These are phyloP conservation scores for Rhyacichthys aspro DNA, from an alignment of 2,797 vertebrate genomes.

Conservation along the genomic window DNA sequence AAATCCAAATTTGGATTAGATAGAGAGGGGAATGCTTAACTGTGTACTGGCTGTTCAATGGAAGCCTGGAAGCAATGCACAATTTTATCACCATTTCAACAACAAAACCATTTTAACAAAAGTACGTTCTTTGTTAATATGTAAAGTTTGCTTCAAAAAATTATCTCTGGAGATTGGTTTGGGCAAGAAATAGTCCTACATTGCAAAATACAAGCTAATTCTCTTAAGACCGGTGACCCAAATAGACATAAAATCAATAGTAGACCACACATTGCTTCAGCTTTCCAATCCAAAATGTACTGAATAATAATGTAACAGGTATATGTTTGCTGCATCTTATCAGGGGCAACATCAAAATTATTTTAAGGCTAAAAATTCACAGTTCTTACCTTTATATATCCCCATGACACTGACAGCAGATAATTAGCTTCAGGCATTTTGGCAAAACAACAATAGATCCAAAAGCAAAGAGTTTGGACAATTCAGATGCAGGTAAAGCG, in stretches of 20 bases:
- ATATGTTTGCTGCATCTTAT: too few species aligned
- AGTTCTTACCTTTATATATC: slow-evolving; percentile 97
- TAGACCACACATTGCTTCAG: background rate
- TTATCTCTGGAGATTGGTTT: too few species aligned
- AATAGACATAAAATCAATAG: slow-evolving; percentile 7
- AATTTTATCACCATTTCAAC: too few species aligned
- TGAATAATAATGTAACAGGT: slow-evolving; percentile 22
- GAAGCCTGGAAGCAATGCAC: too few species aligned
- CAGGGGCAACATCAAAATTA: background rate
- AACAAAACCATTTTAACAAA: too few species aligned
- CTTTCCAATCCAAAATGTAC: slow-evolving; percentile 11
- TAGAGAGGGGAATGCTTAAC: too few species aligned
- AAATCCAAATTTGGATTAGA: too few species aligned
- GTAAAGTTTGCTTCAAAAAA: too few species aligned
- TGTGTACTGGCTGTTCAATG: too few species aligned
- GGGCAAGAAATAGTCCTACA: background rate
- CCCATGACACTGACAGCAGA: slow-evolving; percentile 97
- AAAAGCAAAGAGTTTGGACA: slow-evolving; percentile 8
- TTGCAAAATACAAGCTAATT: slow-evolving; percentile 6
- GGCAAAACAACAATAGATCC: slow-evolving; percentile 63
- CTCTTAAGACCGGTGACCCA: slow-evolving; percentile 17
- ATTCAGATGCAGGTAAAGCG: background rate
- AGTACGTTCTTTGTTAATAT: too few species aligned
- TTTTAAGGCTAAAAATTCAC: slow-evolving; percentile 17
- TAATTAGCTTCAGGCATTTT: slow-evolving; percentile 99